Base-by-base conservation (phyloP, 30 jellyfish, hydroid and myxozoan genomes). In the Catostylus mosaicus region DNA sequence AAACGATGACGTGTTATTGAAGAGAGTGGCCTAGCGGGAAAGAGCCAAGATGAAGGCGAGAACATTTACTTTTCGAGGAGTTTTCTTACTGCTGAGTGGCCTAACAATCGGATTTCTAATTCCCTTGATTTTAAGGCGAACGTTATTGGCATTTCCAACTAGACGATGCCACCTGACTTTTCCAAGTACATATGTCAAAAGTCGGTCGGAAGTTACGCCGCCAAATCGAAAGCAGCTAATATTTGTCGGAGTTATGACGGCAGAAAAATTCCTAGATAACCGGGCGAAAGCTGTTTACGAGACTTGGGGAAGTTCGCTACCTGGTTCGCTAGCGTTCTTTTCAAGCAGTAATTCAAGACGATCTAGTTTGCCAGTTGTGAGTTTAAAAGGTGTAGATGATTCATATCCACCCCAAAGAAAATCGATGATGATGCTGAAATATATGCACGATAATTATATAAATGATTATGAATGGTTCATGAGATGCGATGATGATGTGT, bases 321-420 rank as follows among this genome's bases (percentile, higher is more conserved):
- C 96, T 4, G 98, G 98, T 34, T 68, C 88, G 60, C 84, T 95
- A 54, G 91, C 86, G 80, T 95, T 95, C 76, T 95, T 95, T 80
- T 92, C 99, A 27, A 95, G 99, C 62, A 84, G 97, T 51, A 64
- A 86, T 27, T 88, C 99, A 24, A 78, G 78, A 35, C 85, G 96
- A 24, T 45, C 87, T 20, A 96, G 83, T 65, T 52, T 95, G 77
- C 99, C 99, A 11, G 93, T 95, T 5, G 97, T 95, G 50, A 89
- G 98, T 63, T 79, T 95, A 65, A 70, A 84, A 26, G 98, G 97
- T 18, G 98, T 90, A 2, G 99, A 96, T 85, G 97, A 90, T 52
- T 83, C 98, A 35, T 96, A 96, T 77, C 99, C 99, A 54, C 99
- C 99, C 43, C 99, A 96, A 64, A 78, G 96, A 47, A 96, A 96